phyloP scores from a whole-genome alignment of 2,888 invertebrate genomes.

The Nomada flava region DNA sequence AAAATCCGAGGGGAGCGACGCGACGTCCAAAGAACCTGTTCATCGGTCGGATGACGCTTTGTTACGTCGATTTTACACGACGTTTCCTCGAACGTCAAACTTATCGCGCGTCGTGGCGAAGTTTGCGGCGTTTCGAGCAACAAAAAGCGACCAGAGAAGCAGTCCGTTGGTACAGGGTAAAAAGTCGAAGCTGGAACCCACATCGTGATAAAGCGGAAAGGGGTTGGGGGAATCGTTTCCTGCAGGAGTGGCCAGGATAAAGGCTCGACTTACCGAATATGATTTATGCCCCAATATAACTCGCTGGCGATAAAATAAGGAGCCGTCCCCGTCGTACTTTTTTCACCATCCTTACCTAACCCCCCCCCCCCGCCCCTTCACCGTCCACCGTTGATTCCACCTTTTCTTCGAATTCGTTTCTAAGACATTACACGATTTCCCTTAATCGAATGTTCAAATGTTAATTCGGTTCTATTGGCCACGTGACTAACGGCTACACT shows the following conservation, averaged over 20 bases:
- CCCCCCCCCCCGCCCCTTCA: too few species aligned
- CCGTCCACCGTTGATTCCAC: neutral
- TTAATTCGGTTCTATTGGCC: conserved; percentile 20
- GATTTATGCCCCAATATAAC: conserved; percentile 80
- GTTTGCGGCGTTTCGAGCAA: conserved; percentile 42
- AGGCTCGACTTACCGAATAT: conserved; percentile 78
- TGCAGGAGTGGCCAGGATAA: conserved; percentile 70
- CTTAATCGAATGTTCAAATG: conserved; percentile 17
- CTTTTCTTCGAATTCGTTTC: conserved; percentile 18
- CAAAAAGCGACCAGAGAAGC: conserved; percentile 55
- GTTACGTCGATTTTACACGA: conserved; percentile 48
- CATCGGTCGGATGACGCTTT: conserved; percentile 23
- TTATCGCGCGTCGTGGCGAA: conserved; percentile 59
- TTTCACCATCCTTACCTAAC: neutral
- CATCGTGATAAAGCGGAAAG: conserved; percentile 70
- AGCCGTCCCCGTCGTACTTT: conserved; percentile 59
- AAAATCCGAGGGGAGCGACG: neutral
- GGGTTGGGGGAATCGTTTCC: conserved; percentile 65
- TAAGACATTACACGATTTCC: conserved; percentile 4
- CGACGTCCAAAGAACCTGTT: conserved; percentile 9
- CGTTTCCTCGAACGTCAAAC: conserved; percentile 52
- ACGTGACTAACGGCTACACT: conserved; percentile 9
- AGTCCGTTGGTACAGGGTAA: conserved; percentile 43
- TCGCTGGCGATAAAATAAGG: conserved; percentile 78
- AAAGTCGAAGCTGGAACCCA: conserved; percentile 58